Evolutionary conservation across 1,140 invertebrate species (phyloP).

Genomic region (Drosophila paulistorum): DNA sequence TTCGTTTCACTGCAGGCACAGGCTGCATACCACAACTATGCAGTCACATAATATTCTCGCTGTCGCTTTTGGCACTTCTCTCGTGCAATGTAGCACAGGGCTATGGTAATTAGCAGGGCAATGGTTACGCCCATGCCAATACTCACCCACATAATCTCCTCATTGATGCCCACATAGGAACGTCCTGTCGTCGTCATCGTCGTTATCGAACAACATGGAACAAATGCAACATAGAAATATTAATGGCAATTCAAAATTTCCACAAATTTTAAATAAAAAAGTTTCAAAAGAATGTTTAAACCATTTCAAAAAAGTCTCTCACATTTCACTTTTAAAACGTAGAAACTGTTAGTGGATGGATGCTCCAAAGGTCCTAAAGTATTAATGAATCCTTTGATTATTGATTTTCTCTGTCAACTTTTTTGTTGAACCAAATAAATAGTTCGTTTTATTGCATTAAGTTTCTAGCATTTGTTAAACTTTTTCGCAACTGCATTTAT

Average conservation of each 20-base stretch:
- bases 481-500: background rate
- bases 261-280: background rate
- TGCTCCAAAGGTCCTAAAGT: too few relatives aligned
- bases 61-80: conserved; percentile 90
- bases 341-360: too few relatives aligned
- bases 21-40: conserved; percentile 84
- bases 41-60: conserved; percentile 88
- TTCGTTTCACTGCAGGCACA: conserved; percentile 26
- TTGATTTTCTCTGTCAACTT: too few relatives aligned
- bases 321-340: too few relatives aligned
- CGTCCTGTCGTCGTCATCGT: conserved; percentile 84
- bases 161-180: conserved; percentile 91
- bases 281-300: too few relatives aligned
- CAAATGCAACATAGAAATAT: background rate
- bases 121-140: conserved; percentile 93
- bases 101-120: conserved; percentile 90
- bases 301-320: too few relatives aligned
- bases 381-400: too few relatives aligned
- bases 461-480: background rate
- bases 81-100: conserved; percentile 90
- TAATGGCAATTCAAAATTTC: too few relatives aligned
- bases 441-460: background rate
- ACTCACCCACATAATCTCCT: conserved; percentile 93
- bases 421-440: too few relatives aligned
- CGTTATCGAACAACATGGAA: background rate